Base-by-base conservation (phyloP, 1,140 invertebrate genomes). In the Trichoplusia ni region DNA sequence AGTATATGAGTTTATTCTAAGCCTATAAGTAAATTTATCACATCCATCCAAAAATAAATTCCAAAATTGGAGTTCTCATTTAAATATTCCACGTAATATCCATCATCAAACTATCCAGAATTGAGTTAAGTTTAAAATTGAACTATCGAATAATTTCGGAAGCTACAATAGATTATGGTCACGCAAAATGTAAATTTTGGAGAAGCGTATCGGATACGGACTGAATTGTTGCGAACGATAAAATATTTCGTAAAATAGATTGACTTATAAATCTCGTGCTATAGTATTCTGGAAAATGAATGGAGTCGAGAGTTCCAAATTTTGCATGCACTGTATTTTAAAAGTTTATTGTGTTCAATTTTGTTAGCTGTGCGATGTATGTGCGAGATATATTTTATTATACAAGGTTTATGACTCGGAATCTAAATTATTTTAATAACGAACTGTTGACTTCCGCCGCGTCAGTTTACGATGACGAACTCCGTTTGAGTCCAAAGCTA, bases 151-250 rank as follows among this genome's bases (percentile, higher is more conserved):
- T 29, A 8, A 25, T 53, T 53, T 23, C 14, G 13, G 13, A n/a
- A 19, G 19, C 38, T 31, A 3, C 23, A 27, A 31, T 58, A 58
- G 25, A 58, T 58, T 44, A 44, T 58, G 38, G 37, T 58, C 54
- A 58, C 54, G 54, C 38, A 58, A 56, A 44, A 58, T 58, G 54
- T 21, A 58, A 58, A 58, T 58, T 58, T 42, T 31, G 25, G 38
- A 44, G 11, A 58, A 56, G 11, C 53, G 53, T 40, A 49, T 49
- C 46, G 46, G 46, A 49, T 47, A 29, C 44, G 46, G n/a, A 49
- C 46, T 14, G 46, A 31, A 49, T 23, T 56, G 37, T 40, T 18
- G 23, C 23, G 11, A 21, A 18, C 54, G 9, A 58, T 58, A 31
- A 44, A 58, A 44, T 58, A 58, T 58, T 42, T 42, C 23, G 42